Base-by-base conservation (phyloP, 2,888 invertebrate genomes). In the Caenorhabditis afra region DNA sequence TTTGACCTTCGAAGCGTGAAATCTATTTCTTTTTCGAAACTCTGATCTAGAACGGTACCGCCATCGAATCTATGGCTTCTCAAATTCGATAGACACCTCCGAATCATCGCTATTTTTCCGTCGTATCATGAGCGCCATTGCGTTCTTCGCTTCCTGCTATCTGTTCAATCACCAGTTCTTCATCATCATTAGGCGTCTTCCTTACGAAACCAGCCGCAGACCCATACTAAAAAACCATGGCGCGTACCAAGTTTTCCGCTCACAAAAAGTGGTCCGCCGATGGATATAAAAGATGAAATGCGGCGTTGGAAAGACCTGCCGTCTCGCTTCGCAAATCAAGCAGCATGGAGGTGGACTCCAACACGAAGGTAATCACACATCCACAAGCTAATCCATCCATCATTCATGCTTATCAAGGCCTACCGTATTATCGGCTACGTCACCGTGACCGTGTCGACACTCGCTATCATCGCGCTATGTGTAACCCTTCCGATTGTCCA, bases 401-500 rank as follows among this genome's bases (percentile, higher is more conserved):
- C 39, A 29, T 41, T 14, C 16, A 4, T 18, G 29, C n/a, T 39
- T 8, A 39, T 78, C 18, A 37, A 78, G 82, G 82, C 82, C 14
- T 78, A 80, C 52, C 82, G 82, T n/a, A 37, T 82, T 8, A 79
- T 82, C 59, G 82, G 82, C 14, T 82, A 80, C 49, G 75, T 75
- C 11, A 79, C 78, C 3, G 79, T 79, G 7, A 77, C 74, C 10
- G 66, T 80, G 10, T 73, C 80, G 20, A 75, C 82, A 0, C n/a
- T 82, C 39, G 74, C 77, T 10, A 74, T 82, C 12, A 68, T 80
- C 14, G 74, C 80, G 1, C 59, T 82, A 10, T 82, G 79, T 55
- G 77, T 80, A 0, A 82, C 82, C 16, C 70, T 82, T 10, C 82
- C 82, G 47, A 78, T 82, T 29, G 75, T 82, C n/a, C 74, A 78